Conservation (phyloP, 2,113 vertebrate genomes). For the Cnemophilus loriae region DNA sequence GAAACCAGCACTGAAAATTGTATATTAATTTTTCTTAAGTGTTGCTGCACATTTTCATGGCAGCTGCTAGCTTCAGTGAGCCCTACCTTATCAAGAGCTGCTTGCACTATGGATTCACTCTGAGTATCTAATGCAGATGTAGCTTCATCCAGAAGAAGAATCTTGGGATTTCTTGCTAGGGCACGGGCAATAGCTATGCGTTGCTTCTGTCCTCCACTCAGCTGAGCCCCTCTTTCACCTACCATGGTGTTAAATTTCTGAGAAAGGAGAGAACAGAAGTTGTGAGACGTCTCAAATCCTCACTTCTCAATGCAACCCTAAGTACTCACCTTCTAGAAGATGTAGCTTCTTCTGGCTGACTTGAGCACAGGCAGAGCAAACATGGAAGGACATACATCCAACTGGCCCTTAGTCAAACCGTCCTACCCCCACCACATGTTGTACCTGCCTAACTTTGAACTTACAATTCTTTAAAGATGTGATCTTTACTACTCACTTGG, state of each 20-base stretch:
- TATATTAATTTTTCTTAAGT: not conserved
- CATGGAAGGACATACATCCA: not conserved
- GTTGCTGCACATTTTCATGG: not conserved
- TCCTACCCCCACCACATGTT: not conserved
- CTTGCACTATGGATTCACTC: slow-evolving; percentile 75
- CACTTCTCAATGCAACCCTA: not conserved
- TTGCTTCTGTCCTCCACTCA: slow-evolving; percentile 75
- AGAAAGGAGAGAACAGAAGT: not conserved
- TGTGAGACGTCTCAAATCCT: not conserved
- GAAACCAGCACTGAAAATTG: not conserved
- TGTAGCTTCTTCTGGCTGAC: not conserved
- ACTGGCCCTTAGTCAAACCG: not conserved
- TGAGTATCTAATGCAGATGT: slow-evolving; percentile 73
- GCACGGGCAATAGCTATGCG: slow-evolving; percentile 73
- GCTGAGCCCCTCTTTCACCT: slow-evolving; percentile 71
- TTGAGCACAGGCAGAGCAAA: not conserved
- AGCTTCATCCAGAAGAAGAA: slow-evolving; percentile 75
- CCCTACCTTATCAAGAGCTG: slow-evolving; percentile 75
- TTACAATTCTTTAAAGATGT: not conserved
- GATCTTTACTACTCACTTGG: not conserved
- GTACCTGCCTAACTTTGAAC: not conserved
- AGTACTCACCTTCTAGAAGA: not conserved
- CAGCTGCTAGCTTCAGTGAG: not conserved
- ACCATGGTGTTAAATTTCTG: slow-evolving; percentile 75
- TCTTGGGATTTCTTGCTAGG: slow-evolving; percentile 70